These are phyloP conservation scores for Ophion ventricosus DNA, from an alignment of 2,888 invertebrate species.

Conservation along the genomic window DNA sequence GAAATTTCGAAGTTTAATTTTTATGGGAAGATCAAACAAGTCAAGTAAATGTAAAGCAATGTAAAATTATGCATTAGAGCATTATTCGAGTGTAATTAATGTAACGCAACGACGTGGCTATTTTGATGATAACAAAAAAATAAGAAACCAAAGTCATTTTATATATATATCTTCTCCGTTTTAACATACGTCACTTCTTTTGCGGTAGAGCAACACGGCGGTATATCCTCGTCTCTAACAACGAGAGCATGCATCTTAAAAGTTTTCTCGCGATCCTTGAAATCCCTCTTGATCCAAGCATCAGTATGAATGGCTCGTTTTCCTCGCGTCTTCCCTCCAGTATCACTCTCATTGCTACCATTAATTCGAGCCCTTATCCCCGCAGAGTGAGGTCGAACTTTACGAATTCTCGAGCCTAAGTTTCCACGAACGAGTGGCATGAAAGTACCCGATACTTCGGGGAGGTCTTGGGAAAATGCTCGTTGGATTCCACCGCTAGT, in stretches of 20 bases:
- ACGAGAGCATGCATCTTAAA: constrained; percentile 71
- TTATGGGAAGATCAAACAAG: too few species aligned
- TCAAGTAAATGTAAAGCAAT: too few species aligned
- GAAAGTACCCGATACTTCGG: constrained; percentile 21
- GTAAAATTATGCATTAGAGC: too few species aligned
- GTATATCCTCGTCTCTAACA: constrained; percentile 71
- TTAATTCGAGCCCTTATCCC: neutral
- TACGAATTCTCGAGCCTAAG: neutral
- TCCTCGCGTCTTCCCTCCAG: neutral
- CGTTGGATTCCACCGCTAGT: neutral
- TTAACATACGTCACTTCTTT: constrained; percentile 68
- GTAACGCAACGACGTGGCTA: too few species aligned
- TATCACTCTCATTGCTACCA: neutral
- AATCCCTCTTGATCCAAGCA: constrained; percentile 66
- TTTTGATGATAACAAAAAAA: neutral
- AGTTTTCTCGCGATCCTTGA: constrained; percentile 44
- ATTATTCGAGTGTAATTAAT: too few species aligned
- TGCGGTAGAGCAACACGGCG: constrained; percentile 67
- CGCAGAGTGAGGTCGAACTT: constrained; percentile 13
- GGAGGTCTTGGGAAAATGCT: constrained; percentile 15
- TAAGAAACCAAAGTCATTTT: neutral
- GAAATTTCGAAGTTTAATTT: too few species aligned
- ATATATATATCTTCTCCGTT: neutral
- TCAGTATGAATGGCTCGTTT: constrained; percentile 44
- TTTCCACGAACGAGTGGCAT: constrained; percentile 25